Evolutionary conservation across 2,888 invertebrate species (phyloP).

Genomic region (Conus canariensis): DNA sequence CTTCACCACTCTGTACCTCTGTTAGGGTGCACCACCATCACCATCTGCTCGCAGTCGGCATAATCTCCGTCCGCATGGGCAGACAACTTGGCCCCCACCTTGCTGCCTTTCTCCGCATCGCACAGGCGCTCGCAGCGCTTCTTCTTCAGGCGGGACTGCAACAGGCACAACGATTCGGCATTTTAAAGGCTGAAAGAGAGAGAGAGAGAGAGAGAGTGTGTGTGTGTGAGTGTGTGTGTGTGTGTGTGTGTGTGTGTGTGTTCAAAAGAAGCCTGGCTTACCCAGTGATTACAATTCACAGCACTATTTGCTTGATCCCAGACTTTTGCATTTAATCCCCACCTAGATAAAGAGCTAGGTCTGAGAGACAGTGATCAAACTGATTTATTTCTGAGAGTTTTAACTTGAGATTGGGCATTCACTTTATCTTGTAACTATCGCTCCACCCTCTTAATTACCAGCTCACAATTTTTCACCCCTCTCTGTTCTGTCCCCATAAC

Average conservation of each 20-base stretch:
- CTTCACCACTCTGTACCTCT: conserved; percentile 42
- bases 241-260: background rate
- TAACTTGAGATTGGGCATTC: no score
- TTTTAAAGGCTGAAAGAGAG: background rate
- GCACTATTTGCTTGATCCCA: no score
- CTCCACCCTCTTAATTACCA: no score
- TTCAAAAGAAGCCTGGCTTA: background rate
- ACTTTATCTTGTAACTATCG: no score
- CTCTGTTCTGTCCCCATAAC: no score
- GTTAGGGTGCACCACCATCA: conserved; percentile 54
- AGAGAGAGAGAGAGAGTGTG: background rate
- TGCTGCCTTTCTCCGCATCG: conserved; percentile 45
- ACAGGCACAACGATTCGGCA: background rate
- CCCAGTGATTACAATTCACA: no score
- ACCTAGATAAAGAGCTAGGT: no score
- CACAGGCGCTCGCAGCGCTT: conserved; percentile 49
- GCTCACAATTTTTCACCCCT: no score
- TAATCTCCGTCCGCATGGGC: conserved; percentile 43
- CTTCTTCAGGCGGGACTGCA: conserved; percentile 45
- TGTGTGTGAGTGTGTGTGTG: background rate
- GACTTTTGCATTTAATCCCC: no score
- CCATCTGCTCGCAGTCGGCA: conserved; percentile 48
- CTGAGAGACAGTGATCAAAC: no score
- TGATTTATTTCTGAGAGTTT: no score
- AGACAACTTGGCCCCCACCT: conserved; percentile 49